Base-by-base conservation (phyloP, 1,140 invertebrate species). In the Vollenhovia emeryi region DNA sequence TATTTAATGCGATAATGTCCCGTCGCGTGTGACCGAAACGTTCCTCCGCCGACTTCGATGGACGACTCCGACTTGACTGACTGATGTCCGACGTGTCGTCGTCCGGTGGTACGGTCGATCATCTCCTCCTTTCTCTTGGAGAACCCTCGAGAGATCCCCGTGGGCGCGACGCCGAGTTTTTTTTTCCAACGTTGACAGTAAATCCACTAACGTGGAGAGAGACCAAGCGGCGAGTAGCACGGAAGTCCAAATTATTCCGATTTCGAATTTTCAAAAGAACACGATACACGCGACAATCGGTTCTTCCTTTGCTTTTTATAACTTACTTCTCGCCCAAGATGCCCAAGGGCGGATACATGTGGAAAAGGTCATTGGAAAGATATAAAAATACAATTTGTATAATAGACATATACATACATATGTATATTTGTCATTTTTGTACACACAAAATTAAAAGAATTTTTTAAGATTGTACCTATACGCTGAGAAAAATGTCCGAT, bases 1-100 rank as follows among this genome's bases (percentile, higher is more conserved):
- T 95, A 91, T 93, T 92, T 92, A 92, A 92, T 90, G 91, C 92
- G 94, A 95, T 94, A 94, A 94, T 93, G 94, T 94, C 93, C 91
- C 80, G 71, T 87, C 90, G 87, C 92, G 93, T 91, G 93, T 92
- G 89, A 94, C 92, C 89, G 88, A 89, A 66, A 87, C 86, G 91
- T 91, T 85, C 85, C 45, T 74, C 86, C 85, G 89, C 85, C 90
- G 92, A 92, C 90, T 92, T 87, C 87, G 75, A 89, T 91, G 87
- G 87, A 91, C 90, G 88, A 90, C 87, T 87, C 80, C 66, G 84
- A 90, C 83, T 86, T 89, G 83, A 86, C 86, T 89, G 91, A 93
- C 92, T 86, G 86, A 91, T 88, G 89, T 86, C 74, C 85, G 87
- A 84, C 88, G 79, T 75, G 87, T 86, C 85, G 82, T 88, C 62